Conservation (phyloP, 1,140 invertebrate genomes). For the Acromyrmex echinatior region DNA sequence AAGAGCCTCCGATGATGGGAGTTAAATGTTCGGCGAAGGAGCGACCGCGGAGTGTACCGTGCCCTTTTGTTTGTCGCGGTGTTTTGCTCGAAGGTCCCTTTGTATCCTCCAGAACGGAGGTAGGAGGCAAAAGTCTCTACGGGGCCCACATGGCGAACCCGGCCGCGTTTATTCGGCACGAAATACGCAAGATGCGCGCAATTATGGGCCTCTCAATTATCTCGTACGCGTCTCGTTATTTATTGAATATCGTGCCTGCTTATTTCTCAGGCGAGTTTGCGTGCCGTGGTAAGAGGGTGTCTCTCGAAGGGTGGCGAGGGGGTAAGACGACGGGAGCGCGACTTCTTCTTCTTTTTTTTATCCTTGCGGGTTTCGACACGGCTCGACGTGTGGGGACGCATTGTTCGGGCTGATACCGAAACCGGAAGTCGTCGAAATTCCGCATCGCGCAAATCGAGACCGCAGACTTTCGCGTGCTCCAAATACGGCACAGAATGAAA, state of each 20-base stretch:
- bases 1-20: conserved; percentile 68
- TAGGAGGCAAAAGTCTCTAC: conserved; percentile 57
- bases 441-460: conserved; percentile 39
- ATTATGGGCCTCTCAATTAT: conserved; percentile 83
- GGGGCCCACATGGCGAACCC: conserved; percentile 80
- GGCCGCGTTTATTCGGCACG: conserved; percentile 72
- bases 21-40: conserved; percentile 76
- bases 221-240: conserved; percentile 84
- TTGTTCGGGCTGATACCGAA: conserved; percentile 41
- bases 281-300: conserved; percentile 67
- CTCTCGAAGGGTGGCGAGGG: conserved; percentile 16
- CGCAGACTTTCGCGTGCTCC: conserved; percentile 55
- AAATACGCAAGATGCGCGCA: conserved; percentile 82
- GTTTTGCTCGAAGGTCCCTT: conserved; percentile 79
- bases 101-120: conserved; percentile 67
- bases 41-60: conserved; percentile 72
- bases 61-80: conserved; percentile 79
- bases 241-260: conserved; percentile 80
- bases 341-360: not conserved
- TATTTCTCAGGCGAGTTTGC: conserved; percentile 78
- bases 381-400: not conserved
- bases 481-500: conserved; percentile 22
- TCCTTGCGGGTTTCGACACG: conserved; percentile 34
- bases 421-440: conserved; percentile 57
- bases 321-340: not conserved